Conservation (phyloP, 2,888 invertebrate species). For the Oscheius onirici region DNA sequence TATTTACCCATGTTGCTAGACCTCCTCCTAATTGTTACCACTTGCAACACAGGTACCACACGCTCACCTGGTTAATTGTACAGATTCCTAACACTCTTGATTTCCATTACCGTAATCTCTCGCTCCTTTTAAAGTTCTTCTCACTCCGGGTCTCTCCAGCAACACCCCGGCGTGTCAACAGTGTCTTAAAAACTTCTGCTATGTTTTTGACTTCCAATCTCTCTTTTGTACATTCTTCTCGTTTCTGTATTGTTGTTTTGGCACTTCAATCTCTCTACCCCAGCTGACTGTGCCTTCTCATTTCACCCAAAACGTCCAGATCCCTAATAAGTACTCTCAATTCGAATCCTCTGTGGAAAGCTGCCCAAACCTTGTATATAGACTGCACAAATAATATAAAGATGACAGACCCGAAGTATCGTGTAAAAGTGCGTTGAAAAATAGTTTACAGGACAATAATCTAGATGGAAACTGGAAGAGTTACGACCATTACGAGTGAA, state of each 20-base stretch:
- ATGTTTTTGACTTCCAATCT: neutral
- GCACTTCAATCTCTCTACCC: neutral
- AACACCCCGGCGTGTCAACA: conserved; percentile 10
- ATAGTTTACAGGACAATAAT: no score
- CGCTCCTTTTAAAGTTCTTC: neutral
- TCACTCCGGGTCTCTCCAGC: conserved; percentile 10
- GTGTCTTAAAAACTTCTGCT: conserved; percentile 9
- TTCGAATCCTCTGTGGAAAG: neutral
- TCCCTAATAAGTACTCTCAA: neutral
- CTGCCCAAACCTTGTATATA: conserved; percentile 16
- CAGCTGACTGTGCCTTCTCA: conserved; percentile 1
- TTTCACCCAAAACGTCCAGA: neutral
- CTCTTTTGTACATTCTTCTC: conserved; percentile 14
- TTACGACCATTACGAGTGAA: no score
- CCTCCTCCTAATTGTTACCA: neutral
- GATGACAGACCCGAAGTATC: conserved; percentile 6
- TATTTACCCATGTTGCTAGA: conserved; percentile 29
- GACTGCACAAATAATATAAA: conserved; percentile 20
- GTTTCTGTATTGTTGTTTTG: conserved; percentile 5
- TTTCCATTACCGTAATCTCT: conserved; percentile 7
- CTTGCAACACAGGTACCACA: conserved; percentile 14
- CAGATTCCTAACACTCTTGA: conserved; percentile 2
- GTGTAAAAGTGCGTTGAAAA: no score
- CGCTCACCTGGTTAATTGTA: conserved; percentile 16
- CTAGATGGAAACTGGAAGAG: no score